phyloP scores from a whole-genome alignment of 1,140 invertebrate genomes.

The Orchestia grillus region DNA sequence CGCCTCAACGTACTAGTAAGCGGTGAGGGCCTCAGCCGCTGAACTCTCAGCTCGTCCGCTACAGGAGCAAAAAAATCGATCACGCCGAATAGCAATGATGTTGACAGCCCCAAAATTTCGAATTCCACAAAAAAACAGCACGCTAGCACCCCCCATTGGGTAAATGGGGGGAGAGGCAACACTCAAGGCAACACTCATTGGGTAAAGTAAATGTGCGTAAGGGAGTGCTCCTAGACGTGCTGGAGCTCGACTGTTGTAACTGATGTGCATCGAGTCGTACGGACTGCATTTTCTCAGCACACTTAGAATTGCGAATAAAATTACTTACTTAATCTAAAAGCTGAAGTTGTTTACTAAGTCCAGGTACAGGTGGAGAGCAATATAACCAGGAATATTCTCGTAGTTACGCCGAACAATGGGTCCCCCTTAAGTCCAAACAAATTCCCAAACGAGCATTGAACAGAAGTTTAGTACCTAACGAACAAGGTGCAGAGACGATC shows the following conservation, averaged over 20 bases:
- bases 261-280: neutral
- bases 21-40: too few relatives aligned
- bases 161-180: too few relatives aligned
- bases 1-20: too few relatives aligned
- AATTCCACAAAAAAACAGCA: neutral
- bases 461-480: neutral
- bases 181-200: too few relatives aligned
- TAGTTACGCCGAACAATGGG: neutral
- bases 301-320: neutral
- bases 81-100: too few relatives aligned
- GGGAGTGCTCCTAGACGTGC: neutral
- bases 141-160: too few relatives aligned
- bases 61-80: too few relatives aligned
- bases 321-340: neutral
- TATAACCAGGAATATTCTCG: neutral
- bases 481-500: neutral
- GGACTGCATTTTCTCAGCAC: neutral
- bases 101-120: too few relatives aligned
- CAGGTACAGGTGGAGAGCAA: neutral
- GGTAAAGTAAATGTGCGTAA: too few relatives aligned
- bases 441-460: neutral
- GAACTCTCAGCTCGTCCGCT: too few relatives aligned
- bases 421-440: neutral
- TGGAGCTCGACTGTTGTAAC: neutral
- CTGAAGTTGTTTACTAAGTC: neutral